phyloP scores from a whole-genome alignment of 2,888 invertebrate species.

The Bombylius major region DNA sequence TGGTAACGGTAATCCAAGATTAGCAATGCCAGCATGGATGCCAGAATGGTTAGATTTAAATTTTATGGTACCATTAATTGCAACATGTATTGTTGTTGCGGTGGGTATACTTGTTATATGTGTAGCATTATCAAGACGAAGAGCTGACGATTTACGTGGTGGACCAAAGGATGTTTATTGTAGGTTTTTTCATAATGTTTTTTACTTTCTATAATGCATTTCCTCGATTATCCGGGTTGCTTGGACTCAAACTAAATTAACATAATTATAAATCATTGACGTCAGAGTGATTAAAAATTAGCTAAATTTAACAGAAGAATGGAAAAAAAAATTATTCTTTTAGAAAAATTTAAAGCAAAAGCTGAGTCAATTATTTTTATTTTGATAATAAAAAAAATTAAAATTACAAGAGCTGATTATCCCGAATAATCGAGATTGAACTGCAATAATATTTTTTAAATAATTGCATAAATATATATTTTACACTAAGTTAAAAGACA shows the following conservation, averaged over 20 bases:
- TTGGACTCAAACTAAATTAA: too few species aligned
- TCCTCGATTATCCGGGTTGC: too few species aligned
- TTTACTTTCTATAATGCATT: conserved; percentile 17
- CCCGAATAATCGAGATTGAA: too few species aligned
- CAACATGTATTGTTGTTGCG: conserved; percentile 79
- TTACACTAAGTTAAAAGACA: too few species aligned
- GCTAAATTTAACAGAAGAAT: conserved; percentile 1
- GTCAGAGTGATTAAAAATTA: conserved; percentile 2
- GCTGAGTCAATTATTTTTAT: too few species aligned
- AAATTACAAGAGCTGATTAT: too few species aligned
- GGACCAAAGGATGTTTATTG: conserved; percentile 66
- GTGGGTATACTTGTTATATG: conserved; percentile 85
- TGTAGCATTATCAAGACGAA: conserved; percentile 71
- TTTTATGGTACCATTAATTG: conserved; percentile 79
- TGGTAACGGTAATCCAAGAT: conserved; percentile 37
- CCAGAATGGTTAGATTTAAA: conserved; percentile 81
- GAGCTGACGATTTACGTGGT: conserved; percentile 66
- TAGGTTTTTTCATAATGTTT: conserved; percentile 42
- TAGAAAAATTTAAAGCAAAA: too few species aligned
- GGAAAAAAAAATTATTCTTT: too few species aligned
- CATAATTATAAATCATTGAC: too few species aligned
- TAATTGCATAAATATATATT: too few species aligned
- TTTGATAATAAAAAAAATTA: too few species aligned
- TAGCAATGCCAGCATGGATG: conserved; percentile 57
- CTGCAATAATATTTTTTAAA: too few species aligned